Evolutionary conservation across 2,113 vertebrate species (phyloP).

Genomic region (Alaudala cheleensis): DNA sequence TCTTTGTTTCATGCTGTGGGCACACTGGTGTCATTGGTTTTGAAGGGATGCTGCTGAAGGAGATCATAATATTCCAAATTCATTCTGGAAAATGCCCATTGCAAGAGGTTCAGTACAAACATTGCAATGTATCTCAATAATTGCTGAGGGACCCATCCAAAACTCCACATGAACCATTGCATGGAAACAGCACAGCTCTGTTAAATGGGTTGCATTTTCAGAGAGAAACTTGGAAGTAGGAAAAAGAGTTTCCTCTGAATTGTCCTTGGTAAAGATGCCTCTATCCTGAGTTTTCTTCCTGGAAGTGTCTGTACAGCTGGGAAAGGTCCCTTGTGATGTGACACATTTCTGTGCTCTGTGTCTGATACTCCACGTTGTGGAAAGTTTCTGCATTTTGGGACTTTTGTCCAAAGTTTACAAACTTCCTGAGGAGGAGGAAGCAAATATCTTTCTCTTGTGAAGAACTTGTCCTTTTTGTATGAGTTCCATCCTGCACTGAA

Average conservation of each 20-base stretch:
- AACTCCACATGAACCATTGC: background rate
- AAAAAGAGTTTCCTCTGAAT: background rate
- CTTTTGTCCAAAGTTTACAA: background rate
- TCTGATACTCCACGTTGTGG: accelerated
- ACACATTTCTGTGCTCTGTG: background rate
- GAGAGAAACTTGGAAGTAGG: background rate
- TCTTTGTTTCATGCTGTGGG: background rate
- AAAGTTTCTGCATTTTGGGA: background rate
- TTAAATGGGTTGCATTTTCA: background rate
- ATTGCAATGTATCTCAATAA: background rate
- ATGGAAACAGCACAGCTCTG: background rate
- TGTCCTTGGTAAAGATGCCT: background rate
- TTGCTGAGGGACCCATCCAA: background rate
- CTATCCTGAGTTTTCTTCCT: background rate
- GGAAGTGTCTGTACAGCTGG: background rate
- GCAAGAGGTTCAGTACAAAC: no score
- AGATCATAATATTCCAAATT: background rate
- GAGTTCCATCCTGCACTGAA: background rate
- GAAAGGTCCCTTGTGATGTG: background rate
- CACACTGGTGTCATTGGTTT: background rate
- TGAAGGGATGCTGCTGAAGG: background rate
- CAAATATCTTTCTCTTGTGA: background rate
- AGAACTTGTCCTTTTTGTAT: background rate
- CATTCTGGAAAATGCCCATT: background rate
- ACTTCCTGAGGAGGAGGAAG: background rate